Conservation (phyloP, 2,797 vertebrate species). For the Crossoptilon crossoptilon region DNA sequence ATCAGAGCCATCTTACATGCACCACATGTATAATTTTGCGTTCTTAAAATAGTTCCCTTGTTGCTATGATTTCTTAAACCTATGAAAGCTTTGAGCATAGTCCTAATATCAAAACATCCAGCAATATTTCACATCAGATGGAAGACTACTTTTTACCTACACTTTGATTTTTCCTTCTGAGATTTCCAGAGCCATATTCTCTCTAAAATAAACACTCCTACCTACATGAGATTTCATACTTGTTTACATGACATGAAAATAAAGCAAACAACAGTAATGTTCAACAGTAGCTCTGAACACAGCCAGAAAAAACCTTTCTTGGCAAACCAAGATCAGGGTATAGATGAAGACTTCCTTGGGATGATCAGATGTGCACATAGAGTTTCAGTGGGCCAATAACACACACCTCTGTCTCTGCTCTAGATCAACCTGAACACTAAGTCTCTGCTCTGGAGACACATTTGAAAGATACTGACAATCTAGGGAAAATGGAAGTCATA, state of each 20-base stretch:
- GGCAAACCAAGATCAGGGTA: neutral
- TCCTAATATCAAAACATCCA: neutral
- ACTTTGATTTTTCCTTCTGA: neutral
- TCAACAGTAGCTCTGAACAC: neutral
- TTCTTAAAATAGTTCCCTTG: neutral
- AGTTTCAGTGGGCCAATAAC: neutral
- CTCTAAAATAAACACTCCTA: neutral
- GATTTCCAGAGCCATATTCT: neutral
- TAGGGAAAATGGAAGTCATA: neutral
- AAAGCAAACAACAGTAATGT: neutral
- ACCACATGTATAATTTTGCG: neutral
- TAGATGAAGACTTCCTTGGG: neutral
- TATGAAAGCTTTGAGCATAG: neutral
- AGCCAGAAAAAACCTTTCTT: neutral
- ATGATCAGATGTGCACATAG: rapidly evolving
- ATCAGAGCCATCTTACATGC: neutral
- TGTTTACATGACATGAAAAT: neutral
- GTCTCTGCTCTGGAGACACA: neutral
- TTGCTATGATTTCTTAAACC: neutral
- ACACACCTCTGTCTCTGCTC: neutral
- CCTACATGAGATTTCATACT: neutral
- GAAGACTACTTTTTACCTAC: neutral
- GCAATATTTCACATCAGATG: neutral
- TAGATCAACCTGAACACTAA: neutral
- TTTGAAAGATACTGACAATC: neutral